Conservation (phyloP, 2,113 vertebrate species). For the Tetraodon nigroviridis region DNA sequence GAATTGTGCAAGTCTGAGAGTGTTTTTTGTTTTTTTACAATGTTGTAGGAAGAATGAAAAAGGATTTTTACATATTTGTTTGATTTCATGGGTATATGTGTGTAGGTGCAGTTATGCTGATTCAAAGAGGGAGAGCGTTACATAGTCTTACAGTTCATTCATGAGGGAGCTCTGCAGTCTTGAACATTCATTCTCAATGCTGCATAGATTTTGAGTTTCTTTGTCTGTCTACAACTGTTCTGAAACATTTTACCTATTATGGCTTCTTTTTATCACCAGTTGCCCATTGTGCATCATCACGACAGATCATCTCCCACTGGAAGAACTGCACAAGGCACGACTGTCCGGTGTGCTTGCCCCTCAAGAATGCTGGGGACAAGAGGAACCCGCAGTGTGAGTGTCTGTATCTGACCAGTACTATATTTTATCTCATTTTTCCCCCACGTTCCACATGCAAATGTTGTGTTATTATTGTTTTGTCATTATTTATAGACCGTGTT, state of each 20-base stretch:
- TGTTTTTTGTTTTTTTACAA: no score
- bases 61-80: no score
- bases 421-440: neutral
- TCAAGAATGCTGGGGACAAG: slow-evolving; percentile 99
- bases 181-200: no score
- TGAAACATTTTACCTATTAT: neutral
- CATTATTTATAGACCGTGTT: neutral
- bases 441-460: neutral
- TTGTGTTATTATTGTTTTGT: neutral
- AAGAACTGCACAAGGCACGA: slow-evolving; percentile 98
- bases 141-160: no score
- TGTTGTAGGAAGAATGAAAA: no score
- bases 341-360: slow-evolving; percentile 95
- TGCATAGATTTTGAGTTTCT: neutral
- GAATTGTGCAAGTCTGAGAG: no score
- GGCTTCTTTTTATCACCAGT: slow-evolving; percentile 74
- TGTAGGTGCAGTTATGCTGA: no score
- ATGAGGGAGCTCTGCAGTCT: no score
- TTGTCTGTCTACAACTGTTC: neutral
- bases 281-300: slow-evolving; percentile 96
- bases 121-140: no score
- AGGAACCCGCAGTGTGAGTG: slow-evolving; percentile 97
- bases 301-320: slow-evolving; percentile 99
- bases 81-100: no score
- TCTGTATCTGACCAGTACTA: slow-evolving; percentile 66